These are phyloP conservation scores for Eupithecia centaureata DNA, from an alignment of 2,888 invertebrate genomes.

Conservation along the genomic window DNA sequence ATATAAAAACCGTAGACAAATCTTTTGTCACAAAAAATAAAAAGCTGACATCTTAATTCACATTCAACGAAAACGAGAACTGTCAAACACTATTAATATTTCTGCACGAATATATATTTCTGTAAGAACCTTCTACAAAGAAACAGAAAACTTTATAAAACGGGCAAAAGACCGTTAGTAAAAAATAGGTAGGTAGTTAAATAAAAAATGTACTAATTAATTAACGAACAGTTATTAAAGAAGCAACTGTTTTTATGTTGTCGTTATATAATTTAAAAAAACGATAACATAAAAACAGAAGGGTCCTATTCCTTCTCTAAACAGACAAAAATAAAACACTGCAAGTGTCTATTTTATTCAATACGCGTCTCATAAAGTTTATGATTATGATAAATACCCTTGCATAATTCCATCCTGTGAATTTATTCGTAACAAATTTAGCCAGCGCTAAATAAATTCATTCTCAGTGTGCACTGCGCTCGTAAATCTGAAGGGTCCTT, in stretches of 20 bases:
- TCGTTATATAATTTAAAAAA: not conserved
- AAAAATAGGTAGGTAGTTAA: too few species aligned
- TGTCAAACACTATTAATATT: too few species aligned
- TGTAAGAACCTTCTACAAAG: too few species aligned
- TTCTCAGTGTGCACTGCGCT: constrained; percentile 55
- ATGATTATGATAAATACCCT: constrained; percentile 14
- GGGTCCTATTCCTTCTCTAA: not conserved
- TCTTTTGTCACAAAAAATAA: too few species aligned
- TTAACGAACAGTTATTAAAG: not conserved
- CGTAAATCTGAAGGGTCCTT: constrained; percentile 65
- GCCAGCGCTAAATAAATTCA: constrained; percentile 65
- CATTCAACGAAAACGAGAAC: too few species aligned
- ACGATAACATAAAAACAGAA: not conserved
- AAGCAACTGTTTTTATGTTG: not conserved
- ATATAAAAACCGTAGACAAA: too few species aligned
- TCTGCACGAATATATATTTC: too few species aligned
- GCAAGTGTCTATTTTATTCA: constrained; percentile 6
- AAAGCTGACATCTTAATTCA: too few species aligned
- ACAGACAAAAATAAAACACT: not conserved
- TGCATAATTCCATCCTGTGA: constrained; percentile 38
- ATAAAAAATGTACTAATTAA: too few species aligned
- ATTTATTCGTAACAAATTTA: constrained; percentile 65
- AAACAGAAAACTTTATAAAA: too few species aligned
- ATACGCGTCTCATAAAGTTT: constrained; percentile 18
- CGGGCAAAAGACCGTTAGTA: too few species aligned